phyloP scores from a whole-genome alignment of 2,888 invertebrate species.

The Litoditis marina region DNA sequence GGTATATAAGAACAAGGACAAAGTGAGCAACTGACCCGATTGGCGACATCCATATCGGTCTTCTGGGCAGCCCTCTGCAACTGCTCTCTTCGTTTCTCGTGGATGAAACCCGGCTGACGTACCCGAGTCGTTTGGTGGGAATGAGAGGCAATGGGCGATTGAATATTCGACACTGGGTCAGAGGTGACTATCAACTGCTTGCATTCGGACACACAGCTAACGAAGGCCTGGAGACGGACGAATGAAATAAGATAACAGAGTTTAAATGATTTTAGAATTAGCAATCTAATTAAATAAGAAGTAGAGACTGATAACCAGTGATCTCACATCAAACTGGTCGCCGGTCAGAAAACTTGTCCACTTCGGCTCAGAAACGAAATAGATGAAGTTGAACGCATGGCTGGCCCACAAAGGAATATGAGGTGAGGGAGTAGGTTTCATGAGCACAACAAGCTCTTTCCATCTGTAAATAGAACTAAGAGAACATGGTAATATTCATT shows the following conservation, averaged over 20 bases:
- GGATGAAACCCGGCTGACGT: no score
- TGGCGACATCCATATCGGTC: not conserved
- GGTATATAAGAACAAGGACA: no score
- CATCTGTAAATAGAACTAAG: constrained; percentile 13
- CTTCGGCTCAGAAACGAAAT: constrained; percentile 32
- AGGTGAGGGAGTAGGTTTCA: not conserved
- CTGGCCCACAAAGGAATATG: constrained; percentile 38
- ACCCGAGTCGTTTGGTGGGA: no score
- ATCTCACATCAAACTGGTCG: constrained; percentile 21
- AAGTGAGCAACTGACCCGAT: no score
- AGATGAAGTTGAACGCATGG: constrained; percentile 36
- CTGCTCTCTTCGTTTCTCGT: not conserved
- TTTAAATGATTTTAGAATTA: no score
- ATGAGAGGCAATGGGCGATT: no score
- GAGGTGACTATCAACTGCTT: not conserved
- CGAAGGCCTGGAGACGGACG: constrained; percentile 7
- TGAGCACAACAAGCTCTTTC: constrained; percentile 10
- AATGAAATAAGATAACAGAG: no score
- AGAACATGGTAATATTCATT: no score
- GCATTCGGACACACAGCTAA: constrained; percentile 6
- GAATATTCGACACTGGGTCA: not conserved
- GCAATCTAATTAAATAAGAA: no score
- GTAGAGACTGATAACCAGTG: no score
- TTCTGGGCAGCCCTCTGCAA: constrained; percentile 9
- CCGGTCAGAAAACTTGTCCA: constrained; percentile 30